A percentile compares a stretch with the other conserved stretches of the same genome.
Conservation (phyloP, 2,797 vertebrate species). For the Lepidocolaptes lacrymiger region DNA sequence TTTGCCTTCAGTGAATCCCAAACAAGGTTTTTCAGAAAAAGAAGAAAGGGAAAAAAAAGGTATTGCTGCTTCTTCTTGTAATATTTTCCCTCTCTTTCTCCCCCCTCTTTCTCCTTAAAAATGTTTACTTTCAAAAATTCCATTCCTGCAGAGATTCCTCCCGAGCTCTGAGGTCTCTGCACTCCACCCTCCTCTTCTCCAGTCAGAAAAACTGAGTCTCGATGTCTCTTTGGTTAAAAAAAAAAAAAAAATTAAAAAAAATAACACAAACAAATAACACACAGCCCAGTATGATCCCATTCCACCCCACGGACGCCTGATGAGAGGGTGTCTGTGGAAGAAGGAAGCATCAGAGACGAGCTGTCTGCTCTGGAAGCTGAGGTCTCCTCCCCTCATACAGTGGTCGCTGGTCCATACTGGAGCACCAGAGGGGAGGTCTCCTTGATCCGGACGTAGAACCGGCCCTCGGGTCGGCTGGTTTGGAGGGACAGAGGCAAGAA, state of each 20-base stretch:
- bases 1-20: conserved; percentile 38
- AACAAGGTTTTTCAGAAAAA: conserved; percentile 37
- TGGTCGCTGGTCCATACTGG: conserved; percentile 85
- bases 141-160: conserved; percentile 65
- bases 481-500: conserved; percentile 87
- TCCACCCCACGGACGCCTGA: conserved; percentile 25
- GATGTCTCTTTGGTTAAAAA: conserved; percentile 74
- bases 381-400: conserved; percentile 74
- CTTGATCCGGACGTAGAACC: conserved; percentile 87
- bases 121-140: conserved; percentile 68
- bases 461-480: conserved; percentile 82
- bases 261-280: conserved; percentile 59
- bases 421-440: conserved; percentile 87
- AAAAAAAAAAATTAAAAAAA: not conserved
- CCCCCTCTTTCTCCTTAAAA: conserved; percentile 27
- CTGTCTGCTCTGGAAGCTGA: conserved; percentile 47
- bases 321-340: conserved; percentile 66
- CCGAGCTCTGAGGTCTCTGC: conserved; percentile 45
- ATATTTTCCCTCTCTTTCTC: conserved; percentile 19
- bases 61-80: conserved; percentile 73
- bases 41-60: not conserved
- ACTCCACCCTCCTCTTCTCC: conserved; percentile 60
- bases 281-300: conserved; percentile 55
- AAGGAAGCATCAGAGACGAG: conserved; percentile 74
- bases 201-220: conserved; percentile 61